phyloP scores from a whole-genome alignment of 2,797 vertebrate species.

The Pogoniulus pusillus region DNA sequence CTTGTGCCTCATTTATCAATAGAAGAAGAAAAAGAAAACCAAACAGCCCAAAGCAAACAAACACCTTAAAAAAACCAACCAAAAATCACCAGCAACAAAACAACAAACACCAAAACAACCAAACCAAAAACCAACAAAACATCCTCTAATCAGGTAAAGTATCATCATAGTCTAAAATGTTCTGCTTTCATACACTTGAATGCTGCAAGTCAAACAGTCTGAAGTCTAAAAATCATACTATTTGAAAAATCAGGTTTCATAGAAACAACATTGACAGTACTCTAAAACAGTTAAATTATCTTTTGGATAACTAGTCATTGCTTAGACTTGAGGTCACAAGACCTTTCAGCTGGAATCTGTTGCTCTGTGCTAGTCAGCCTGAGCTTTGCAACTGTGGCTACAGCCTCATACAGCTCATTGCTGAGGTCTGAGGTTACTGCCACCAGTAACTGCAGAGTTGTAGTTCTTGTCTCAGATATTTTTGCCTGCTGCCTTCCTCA shows the following conservation, averaged over 20 bases:
- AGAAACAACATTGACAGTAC: background rate
- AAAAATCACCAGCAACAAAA: background rate
- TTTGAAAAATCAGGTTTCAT: background rate
- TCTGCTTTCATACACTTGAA: background rate
- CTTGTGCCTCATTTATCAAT: background rate
- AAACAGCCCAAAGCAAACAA: too few species aligned
- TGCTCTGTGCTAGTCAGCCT: background rate
- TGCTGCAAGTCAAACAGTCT: background rate
- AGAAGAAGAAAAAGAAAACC: background rate
- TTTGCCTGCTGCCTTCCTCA: background rate
- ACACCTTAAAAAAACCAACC: background rate
- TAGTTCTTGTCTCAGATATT: background rate
- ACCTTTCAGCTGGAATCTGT: background rate
- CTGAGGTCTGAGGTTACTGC: background rate
- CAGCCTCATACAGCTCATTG: rapidly evolving
- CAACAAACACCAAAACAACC: too few species aligned
- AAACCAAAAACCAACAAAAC: background rate
- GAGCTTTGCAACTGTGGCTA: rapidly evolving
- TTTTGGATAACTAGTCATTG: background rate
- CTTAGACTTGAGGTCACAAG: background rate
- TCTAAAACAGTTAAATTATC: background rate
- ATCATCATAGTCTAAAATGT: background rate
- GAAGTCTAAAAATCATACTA: background rate
- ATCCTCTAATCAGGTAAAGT: background rate
- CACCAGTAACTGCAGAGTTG: background rate